Conservation (phyloP, 2,888 invertebrate genomes). For the Kryphioiulus occultus region DNA sequence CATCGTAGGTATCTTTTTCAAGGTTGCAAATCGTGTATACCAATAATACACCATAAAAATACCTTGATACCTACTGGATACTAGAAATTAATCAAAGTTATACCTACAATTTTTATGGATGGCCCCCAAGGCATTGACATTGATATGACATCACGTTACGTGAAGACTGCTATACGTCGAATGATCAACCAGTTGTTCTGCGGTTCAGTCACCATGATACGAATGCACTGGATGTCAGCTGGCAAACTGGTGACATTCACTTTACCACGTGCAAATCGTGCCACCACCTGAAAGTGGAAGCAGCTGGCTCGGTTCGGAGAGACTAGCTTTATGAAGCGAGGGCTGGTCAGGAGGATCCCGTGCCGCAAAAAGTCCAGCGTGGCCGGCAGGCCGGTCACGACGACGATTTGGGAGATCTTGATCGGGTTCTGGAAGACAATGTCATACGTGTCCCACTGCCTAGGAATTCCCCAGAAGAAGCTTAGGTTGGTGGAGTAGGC, state of each 20-base stretch:
- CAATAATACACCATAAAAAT: too few relatives aligned
- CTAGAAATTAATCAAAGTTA: too few relatives aligned
- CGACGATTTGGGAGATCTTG: slow-evolving; percentile 58
- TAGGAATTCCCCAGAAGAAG: slow-evolving; percentile 62
- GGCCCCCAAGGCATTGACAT: too few relatives aligned
- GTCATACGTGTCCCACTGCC: slow-evolving; percentile 59
- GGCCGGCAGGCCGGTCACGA: slow-evolving; percentile 58
- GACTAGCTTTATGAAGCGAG: slow-evolving; percentile 55
- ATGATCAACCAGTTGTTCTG: slow-evolving; percentile 62
- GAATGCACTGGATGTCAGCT: slow-evolving; percentile 59
- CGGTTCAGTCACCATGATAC: slow-evolving; percentile 59
- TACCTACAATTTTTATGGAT: too few relatives aligned
- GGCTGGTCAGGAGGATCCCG: slow-evolving; percentile 58
- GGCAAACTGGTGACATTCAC: slow-evolving; percentile 58
- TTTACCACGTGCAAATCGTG: slow-evolving; percentile 59
- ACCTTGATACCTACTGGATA: too few relatives aligned
- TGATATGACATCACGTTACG: too few relatives aligned
- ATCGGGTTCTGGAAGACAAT: slow-evolving; percentile 59
- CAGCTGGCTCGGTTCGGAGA: slow-evolving; percentile 56
- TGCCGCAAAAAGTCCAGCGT: slow-evolving; percentile 56
- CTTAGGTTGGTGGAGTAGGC: slow-evolving; percentile 61
- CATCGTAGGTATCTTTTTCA: too few relatives aligned
- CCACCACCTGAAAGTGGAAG: slow-evolving; percentile 56
- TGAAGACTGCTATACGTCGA: slow-evolving; percentile 61
- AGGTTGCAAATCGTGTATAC: too few relatives aligned